Base-by-base conservation (phyloP, 1,140 invertebrate species). In the Metaphire vulgaris region DNA sequence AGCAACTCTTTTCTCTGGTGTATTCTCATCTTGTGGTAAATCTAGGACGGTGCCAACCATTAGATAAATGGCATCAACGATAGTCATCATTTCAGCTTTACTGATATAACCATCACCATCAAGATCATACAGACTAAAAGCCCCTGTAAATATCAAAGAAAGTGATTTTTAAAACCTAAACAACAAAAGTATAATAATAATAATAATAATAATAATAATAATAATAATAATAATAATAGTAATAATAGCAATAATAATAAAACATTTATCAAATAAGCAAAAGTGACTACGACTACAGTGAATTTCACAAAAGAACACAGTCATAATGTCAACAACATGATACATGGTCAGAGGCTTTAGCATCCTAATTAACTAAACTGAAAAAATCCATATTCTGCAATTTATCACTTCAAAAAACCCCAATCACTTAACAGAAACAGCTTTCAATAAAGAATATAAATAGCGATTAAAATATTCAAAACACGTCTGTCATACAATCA, bases 21-120 rank as follows among this genome's bases (percentile, higher is more conserved):
- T 88, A 76, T 88, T 87, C 80, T 88, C 87, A 71, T 88, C 87
- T 75, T 88, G 85, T 34, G 87, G 85, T 26, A 88, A 79, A 73
- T 88, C 87, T 1, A 88, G 81, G 80, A 87, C 87, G 74, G 86
- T 87, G 95, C 94, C 89, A 65, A 98, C 95, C 97, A 99, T 99
- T 87, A 97, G 93, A 88, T 98, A 99, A 83, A 99, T 99, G 75
- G 96, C 95, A 85, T 98, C 95, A 15, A 99, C 96, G 83, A 99
- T 99, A 86, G 96, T 96, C 84, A 97, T 95, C 96, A 99, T 98
- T 87, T 99, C 96, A 77, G 96, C 93, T 76, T 95, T 89, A 12
- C 96, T 98, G 82, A 99, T 99, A 85, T 93, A 99, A 0, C 96
- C 96, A 85, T 98, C 96, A 86, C 97, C 97, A 88, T 98, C 96